Percentiles rank a stretch among this genome's conserved stretches.
Conservation (phyloP, 2,797 vertebrate genomes). For the Enteromius paludinosus region DNA sequence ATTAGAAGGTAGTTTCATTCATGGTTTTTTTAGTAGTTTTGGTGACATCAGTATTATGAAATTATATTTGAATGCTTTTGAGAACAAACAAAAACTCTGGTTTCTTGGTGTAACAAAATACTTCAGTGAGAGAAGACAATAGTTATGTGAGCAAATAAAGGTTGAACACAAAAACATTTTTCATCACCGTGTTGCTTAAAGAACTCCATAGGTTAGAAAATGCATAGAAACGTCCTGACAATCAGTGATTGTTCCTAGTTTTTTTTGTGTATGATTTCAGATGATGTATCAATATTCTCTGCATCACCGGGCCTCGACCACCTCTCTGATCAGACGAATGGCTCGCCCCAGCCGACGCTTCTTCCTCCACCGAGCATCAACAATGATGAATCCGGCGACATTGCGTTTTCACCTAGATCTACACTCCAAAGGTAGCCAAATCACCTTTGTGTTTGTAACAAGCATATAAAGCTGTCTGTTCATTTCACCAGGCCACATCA, state of each 20-base stretch:
- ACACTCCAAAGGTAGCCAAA: slow-evolving; percentile 88
- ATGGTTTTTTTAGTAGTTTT: background rate
- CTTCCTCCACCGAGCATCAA: slow-evolving; percentile 67
- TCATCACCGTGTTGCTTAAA: background rate
- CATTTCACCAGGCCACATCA: slow-evolving; percentile 5
- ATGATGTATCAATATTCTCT: slow-evolving; percentile 69
- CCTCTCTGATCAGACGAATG: slow-evolving; percentile 68
- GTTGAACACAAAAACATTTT: background rate
- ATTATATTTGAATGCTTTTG: background rate
- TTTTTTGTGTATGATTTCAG: slow-evolving; percentile 64
- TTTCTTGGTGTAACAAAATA: background rate
- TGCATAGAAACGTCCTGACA: background rate
- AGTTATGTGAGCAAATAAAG: background rate
- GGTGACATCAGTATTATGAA: background rate
- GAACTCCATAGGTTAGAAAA: background rate
- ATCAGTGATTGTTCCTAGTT: background rate
- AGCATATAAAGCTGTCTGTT: slow-evolving; percentile 13
- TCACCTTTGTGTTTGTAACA: background rate
- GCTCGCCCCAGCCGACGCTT: slow-evolving; percentile 60
- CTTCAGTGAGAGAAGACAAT: background rate
- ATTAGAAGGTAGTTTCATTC: slow-evolving; percentile 66
- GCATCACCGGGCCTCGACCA: slow-evolving; percentile 69
- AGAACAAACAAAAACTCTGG: fast-evolving
- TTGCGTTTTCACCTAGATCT: slow-evolving; percentile 75
- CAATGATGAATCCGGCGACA: slow-evolving; percentile 62